phyloP scores from a whole-genome alignment of 2,797 vertebrate genomes.

The Dromococcyx pavoninus region DNA sequence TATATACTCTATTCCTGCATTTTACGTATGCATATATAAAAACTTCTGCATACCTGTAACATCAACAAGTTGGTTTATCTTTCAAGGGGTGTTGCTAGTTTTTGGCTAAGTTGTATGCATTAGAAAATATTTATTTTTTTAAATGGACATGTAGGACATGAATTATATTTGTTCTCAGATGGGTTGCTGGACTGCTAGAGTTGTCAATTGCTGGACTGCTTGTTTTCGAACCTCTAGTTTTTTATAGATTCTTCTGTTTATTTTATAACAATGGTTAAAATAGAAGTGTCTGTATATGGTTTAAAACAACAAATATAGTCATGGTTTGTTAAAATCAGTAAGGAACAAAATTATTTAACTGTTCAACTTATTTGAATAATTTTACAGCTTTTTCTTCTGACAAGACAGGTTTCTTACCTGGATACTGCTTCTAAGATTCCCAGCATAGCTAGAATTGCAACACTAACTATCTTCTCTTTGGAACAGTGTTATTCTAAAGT shows the following conservation, averaged over 20 bases:
- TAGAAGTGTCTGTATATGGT: background rate
- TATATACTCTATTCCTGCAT: background rate
- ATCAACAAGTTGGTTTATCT: background rate
- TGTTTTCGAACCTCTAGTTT: background rate
- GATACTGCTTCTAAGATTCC: background rate
- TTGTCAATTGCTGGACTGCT: background rate
- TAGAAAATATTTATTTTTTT: background rate
- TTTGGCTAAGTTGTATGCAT: background rate
- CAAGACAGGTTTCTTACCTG: background rate
- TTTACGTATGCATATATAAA: background rate
- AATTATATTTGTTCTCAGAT: background rate
- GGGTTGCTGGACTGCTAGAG: background rate
- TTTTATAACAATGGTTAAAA: background rate
- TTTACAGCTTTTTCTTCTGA: background rate
- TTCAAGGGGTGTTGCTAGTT: background rate
- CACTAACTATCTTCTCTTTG: background rate
- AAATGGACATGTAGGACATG: background rate
- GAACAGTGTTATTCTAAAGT: background rate
- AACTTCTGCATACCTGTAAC: background rate
- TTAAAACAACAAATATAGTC: background rate
- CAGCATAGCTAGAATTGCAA: background rate
- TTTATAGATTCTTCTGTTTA: background rate
- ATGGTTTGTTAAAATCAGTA: background rate
- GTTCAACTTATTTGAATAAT: background rate
- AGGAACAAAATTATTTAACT: background rate